Evolutionary conservation across 2,888 invertebrate species (phyloP).

Genomic region (Drosophila vallismaia): DNA sequence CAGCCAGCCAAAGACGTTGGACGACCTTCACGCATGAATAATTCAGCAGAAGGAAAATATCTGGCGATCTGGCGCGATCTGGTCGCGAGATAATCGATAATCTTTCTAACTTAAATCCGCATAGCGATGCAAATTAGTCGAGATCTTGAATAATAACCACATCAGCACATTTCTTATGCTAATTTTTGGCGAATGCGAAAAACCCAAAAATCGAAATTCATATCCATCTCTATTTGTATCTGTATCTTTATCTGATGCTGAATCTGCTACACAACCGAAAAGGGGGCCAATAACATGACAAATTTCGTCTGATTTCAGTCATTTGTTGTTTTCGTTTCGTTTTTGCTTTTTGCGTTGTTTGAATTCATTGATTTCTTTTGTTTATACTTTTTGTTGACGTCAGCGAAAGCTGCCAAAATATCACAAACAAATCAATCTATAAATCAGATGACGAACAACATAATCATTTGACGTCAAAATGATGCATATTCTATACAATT

Average conservation of each 20-base stretch:
- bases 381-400: constrained; percentile 59
- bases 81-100: constrained; percentile 32
- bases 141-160: constrained; percentile 52
- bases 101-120: constrained; percentile 72
- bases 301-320: constrained; percentile 42
- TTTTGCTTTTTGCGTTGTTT: constrained; percentile 52
- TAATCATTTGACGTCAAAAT: constrained; percentile 37
- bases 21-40: constrained; percentile 75
- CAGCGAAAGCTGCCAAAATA: constrained; percentile 52
- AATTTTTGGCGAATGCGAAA: constrained; percentile 71
- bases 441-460: constrained; percentile 45
- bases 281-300: constrained; percentile 49
- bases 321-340: constrained; percentile 40
- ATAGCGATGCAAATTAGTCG: constrained; percentile 72
- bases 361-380: constrained; percentile 40
- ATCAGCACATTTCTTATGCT: constrained; percentile 78
- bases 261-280: constrained; percentile 36
- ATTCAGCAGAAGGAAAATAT: constrained; percentile 39
- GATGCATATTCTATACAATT: background rate
- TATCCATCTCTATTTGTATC: constrained; percentile 31
- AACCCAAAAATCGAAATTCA: constrained; percentile 52
- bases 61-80: constrained; percentile 9
- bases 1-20: constrained; percentile 53
- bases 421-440: constrained; percentile 35
- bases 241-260: constrained; percentile 35